These are phyloP conservation scores for Lycocorax pyrrhopterus DNA, from an alignment of 2,113 vertebrate genomes.

Conservation along the genomic window DNA sequence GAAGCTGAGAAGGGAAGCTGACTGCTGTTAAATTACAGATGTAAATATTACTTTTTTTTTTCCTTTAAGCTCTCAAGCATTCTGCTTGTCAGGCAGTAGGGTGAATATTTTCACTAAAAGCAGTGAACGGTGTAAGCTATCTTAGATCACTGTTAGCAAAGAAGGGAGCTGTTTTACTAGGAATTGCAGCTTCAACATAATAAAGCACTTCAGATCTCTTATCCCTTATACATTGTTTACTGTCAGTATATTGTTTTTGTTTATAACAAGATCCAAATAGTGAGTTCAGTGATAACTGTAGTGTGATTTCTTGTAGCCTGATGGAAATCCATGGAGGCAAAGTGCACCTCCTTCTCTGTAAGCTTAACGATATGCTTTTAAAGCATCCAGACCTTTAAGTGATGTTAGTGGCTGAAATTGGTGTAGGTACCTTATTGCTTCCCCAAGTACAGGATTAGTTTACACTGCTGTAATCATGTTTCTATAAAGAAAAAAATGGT, in stretches of 20 bases:
- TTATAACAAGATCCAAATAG: neutral
- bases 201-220: neutral
- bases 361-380: neutral
- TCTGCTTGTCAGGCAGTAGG: neutral
- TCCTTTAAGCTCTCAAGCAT: neutral
- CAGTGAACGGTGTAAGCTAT: neutral
- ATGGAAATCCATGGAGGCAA: neutral
- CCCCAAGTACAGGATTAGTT: neutral
- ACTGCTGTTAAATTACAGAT: neutral
- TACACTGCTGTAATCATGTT: neutral
- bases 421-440: neutral
- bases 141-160: neutral
- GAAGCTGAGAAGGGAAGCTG: neutral
- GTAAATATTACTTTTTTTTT: neutral
- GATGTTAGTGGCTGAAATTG: conserved; percentile 41
- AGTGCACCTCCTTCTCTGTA: neutral
- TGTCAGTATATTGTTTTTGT: neutral
- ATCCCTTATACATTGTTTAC: neutral
- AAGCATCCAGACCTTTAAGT: neutral
- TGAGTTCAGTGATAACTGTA: neutral
- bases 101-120: neutral
- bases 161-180: neutral
- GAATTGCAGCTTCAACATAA: neutral
- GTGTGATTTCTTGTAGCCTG: neutral
- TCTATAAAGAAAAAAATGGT: conserved; percentile 34